Evolutionary conservation across 1,140 invertebrate species (phyloP), one percentile per base, ranked within the genome.

Genomic region (Teleopsis dalmanni): DNA sequence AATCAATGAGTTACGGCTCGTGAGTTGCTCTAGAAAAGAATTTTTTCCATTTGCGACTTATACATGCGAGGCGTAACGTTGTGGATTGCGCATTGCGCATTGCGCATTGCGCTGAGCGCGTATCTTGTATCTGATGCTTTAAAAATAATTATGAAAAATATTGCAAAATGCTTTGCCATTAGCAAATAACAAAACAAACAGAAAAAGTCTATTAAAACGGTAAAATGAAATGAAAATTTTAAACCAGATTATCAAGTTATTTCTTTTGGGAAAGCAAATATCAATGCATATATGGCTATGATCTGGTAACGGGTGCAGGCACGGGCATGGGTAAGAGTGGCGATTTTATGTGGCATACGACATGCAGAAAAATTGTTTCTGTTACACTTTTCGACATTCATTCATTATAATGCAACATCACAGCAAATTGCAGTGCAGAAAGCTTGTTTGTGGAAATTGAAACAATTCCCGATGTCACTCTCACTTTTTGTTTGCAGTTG

Each of bases 391-490:
- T 65, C 62, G 62, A 65, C 62, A 65, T 65, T 65, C 62, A 65
- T 65, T 65, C 62, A 64, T 62, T 45, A 45, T 42, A 25, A 43
- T 46, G 26, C 25, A 43, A 43, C 29, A 26, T 26, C 14, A 23
- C 41, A 31, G 29, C 38, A 41, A 27, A n/a, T 25, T 18, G 21
- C 26, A 31, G 31, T 8, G 22, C 26, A 43, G 4, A 58, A 58
- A 58, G 42, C 42, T 35, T 47, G 38, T 16, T 43, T 44, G 29
- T 47, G 52, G 60, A 65, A 65, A 65, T 60, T 62, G 62, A 65
- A 65, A 65, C 62, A 65, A 65, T 65, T 65, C 65, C 62, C 62
- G 62, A 65, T 65, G 63, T 65, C 62, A 65, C 62, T 65, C 62
- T 65, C 62, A 65, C 62, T 65, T 65, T 65, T 65, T 62, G 59